A percentile compares a stretch with the other conserved stretches of the same genome.
Conservation (phyloP, 2,797 vertebrate species). For the Staurois parvus region DNA sequence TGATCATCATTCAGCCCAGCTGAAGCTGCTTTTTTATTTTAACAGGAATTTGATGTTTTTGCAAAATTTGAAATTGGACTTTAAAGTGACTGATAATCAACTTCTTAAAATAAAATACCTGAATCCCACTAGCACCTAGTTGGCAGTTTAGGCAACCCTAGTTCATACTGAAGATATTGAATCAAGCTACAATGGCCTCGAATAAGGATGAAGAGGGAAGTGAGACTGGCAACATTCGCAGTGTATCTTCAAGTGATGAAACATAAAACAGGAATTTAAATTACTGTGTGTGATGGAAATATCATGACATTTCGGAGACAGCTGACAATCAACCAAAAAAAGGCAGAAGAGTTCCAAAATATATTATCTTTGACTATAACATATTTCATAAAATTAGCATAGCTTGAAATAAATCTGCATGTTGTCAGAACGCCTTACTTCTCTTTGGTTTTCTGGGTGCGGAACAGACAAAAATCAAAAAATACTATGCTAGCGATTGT, state of each 20-base stretch:
- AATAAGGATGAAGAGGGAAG: neutral
- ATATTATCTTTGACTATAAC: conserved; percentile 10
- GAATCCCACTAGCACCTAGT: neutral
- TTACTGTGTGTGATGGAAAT: conserved; percentile 17
- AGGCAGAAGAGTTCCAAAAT: conserved; percentile 10
- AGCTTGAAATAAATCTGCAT: neutral
- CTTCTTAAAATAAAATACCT: neutral
- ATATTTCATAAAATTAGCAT: conserved; percentile 16
- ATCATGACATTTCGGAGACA: conserved; percentile 37
- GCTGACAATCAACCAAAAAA: conserved; percentile 6
- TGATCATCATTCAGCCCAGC: no score
- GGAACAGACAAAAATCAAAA: neutral
- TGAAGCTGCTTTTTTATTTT: no score
- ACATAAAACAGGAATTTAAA: conserved; percentile 18
- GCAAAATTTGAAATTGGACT: no score
- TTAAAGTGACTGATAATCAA: neutral
- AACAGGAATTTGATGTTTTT: no score
- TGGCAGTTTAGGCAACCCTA: neutral
- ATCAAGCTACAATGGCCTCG: neutral
- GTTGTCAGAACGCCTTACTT: neutral
- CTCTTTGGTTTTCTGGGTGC: neutral
- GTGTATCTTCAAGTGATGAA: conserved; percentile 8
- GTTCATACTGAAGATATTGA: neutral
- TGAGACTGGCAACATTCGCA: neutral
- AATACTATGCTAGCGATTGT: no score